These are phyloP conservation scores for Trichonephila clavata DNA, from an alignment of 1,140 invertebrate species.

Conservation along the genomic window DNA sequence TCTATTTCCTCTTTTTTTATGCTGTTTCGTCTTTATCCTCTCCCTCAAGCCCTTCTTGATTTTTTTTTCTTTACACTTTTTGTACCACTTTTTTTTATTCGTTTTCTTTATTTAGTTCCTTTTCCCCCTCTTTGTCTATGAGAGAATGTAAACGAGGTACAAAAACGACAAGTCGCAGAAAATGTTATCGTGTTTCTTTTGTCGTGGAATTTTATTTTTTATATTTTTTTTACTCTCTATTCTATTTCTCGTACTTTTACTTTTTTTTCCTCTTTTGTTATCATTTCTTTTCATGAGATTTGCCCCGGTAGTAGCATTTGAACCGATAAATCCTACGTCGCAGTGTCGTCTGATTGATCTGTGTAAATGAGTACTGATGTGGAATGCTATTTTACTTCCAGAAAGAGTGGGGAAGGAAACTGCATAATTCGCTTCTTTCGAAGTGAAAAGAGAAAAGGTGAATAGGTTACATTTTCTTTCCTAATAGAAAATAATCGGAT, in stretches of 20 bases:
- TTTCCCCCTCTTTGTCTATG: constrained; percentile 7
- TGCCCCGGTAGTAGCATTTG: constrained; percentile 1
- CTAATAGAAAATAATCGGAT: constrained; percentile 24
- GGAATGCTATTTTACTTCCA: constrained; percentile 7
- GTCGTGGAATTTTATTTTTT: background rate
- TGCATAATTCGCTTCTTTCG: background rate
- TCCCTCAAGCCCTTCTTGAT: background rate
- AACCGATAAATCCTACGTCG: constrained; percentile 11
- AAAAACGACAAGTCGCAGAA: constrained; percentile 48
- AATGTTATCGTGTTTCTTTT: constrained; percentile 53
- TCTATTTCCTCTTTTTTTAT: background rate
- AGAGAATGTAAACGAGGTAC: constrained; percentile 47
- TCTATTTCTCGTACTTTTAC: background rate
- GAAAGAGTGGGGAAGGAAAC: background rate
- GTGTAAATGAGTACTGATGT: constrained; percentile 29
- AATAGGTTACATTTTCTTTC: background rate
- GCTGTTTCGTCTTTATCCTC: background rate
- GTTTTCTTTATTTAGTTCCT: constrained; percentile 7
- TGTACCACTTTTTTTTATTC: constrained; percentile 12
- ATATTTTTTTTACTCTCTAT: background rate
- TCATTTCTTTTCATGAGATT: constrained; percentile 15
- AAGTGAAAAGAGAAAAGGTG: background rate
- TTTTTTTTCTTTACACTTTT: constrained; percentile 5
- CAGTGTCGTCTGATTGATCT: constrained; percentile 5
- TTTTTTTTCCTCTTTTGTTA: background rate